These are phyloP conservation scores for Galerucella pusilla DNA, from an alignment of 2,888 invertebrate genomes.

Conservation along the genomic window DNA sequence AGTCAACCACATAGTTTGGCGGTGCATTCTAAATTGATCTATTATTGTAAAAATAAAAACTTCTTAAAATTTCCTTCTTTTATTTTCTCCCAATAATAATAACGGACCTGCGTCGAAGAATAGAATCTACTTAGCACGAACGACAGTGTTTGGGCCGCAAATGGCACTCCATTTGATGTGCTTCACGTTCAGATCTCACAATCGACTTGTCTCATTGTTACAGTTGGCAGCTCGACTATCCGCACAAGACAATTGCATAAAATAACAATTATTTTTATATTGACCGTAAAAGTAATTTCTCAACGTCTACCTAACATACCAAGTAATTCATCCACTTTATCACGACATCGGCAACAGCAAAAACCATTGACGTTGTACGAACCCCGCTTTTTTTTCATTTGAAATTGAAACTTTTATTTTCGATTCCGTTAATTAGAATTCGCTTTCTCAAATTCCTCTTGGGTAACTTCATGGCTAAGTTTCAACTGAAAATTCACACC, in stretches of 20 bases:
- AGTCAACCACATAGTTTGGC: too few relatives aligned
- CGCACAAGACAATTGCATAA: constrained; percentile 41
- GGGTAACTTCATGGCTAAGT: too few relatives aligned
- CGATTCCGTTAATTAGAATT: too few relatives aligned
- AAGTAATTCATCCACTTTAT: constrained; percentile 48
- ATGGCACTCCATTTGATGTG: constrained; percentile 28
- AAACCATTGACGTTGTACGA: constrained; percentile 14
- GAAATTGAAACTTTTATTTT: not conserved
- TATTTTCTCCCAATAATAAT: not conserved
- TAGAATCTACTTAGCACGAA: constrained; percentile 27
- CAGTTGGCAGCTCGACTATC: constrained; percentile 86
- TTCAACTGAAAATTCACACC: too few relatives aligned
- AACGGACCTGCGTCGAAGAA: constrained; percentile 11
- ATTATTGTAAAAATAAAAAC: too few relatives aligned
- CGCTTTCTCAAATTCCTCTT: too few relatives aligned
- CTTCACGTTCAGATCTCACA: constrained; percentile 69
- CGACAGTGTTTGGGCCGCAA: constrained; percentile 17
- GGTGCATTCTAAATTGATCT: too few relatives aligned
- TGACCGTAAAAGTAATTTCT: constrained; percentile 49
- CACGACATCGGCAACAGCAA: constrained; percentile 26
- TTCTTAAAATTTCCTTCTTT: too few relatives aligned
- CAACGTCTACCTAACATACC: constrained; percentile 47
- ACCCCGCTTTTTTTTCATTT: not conserved
- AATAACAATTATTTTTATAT: constrained; percentile 49
- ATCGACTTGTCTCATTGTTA: constrained; percentile 83